A percentile compares a stretch with the other conserved stretches of the same genome.
phyloP scores from a whole-genome alignment of 2,797 vertebrate genomes.

The Lepidocolaptes lacrymiger region DNA sequence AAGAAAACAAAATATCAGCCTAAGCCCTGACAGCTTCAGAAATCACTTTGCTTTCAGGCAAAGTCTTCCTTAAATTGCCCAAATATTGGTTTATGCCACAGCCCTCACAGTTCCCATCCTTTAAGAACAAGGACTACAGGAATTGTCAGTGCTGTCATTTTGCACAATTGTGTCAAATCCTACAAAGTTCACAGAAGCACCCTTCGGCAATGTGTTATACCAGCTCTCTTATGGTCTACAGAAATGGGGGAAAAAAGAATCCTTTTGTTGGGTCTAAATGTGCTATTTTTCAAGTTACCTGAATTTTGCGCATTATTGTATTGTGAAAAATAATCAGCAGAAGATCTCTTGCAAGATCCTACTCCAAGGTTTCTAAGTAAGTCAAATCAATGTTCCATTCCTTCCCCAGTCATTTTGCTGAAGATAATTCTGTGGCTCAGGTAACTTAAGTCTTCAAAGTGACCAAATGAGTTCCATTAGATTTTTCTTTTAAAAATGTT shows the following conservation, averaged over 20 bases:
- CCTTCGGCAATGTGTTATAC: not conserved
- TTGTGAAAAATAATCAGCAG: not conserved
- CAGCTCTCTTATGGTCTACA: not conserved
- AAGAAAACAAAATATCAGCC: not conserved
- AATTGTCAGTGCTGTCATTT: not conserved
- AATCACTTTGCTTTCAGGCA: not conserved
- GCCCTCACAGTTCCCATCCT: not conserved
- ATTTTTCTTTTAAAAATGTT: not conserved
- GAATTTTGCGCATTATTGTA: not conserved
- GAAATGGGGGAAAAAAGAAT: not conserved
- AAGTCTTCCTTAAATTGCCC: not conserved
- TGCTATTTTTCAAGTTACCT: not conserved
- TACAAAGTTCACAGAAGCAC: not conserved
- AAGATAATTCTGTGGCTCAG: not conserved
- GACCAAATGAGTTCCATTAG: not conserved
- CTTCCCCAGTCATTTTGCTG: not conserved
- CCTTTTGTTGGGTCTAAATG: not conserved
- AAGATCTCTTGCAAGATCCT: not conserved
- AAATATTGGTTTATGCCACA: not conserved
- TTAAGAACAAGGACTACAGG: not conserved
- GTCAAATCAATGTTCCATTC: not conserved
- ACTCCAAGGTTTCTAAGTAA: not conserved
- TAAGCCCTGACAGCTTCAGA: not conserved
- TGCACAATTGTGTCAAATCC: not conserved
- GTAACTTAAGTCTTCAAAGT: not conserved